Evolutionary conservation across 1,140 invertebrate genomes (phyloP).

Genomic region (Parapsyche elsis): DNA sequence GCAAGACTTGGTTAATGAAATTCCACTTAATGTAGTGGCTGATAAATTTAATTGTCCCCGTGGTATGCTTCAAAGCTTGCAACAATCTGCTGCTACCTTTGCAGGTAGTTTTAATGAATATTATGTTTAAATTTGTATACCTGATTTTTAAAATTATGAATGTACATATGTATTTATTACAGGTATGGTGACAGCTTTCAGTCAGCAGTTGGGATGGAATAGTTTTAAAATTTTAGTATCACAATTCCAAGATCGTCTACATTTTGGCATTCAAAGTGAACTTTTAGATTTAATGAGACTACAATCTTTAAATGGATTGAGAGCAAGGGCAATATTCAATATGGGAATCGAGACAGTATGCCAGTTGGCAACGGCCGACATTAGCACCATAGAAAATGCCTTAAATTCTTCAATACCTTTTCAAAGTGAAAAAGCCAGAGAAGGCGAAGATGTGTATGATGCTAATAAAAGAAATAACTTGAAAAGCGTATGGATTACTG

Average conservation of each 20-base stretch:
- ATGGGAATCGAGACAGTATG: slow-evolving; percentile 83
- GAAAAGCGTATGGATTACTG: slow-evolving; percentile 84
- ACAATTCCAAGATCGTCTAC: slow-evolving; percentile 93
- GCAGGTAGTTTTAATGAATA: slow-evolving; percentile 72
- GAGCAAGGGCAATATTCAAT: slow-evolving; percentile 87
- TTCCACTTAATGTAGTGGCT: slow-evolving; percentile 81
- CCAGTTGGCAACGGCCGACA: slow-evolving; percentile 80
- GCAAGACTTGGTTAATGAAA: slow-evolving; percentile 93
- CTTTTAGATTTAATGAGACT: slow-evolving; percentile 92
- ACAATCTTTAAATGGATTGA: slow-evolving; percentile 83
- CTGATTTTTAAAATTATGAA: slow-evolving; percentile 10
- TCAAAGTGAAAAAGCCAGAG: slow-evolving; percentile 79
- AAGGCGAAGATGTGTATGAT: slow-evolving; percentile 77
- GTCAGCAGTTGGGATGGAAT: slow-evolving; percentile 91
- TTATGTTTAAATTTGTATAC: background rate
- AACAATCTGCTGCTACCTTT: slow-evolving; percentile 96
- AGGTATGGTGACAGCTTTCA: slow-evolving; percentile 95
- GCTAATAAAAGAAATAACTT: slow-evolving; percentile 74
- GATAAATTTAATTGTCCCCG: slow-evolving; percentile 87
- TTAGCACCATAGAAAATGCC: slow-evolving; percentile 78
- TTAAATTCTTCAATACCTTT: slow-evolving; percentile 86
- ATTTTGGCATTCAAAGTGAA: slow-evolving; percentile 94
- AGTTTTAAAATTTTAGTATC: slow-evolving; percentile 89
- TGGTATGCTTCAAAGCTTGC: slow-evolving; percentile 91
- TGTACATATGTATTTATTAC: slow-evolving; percentile 57